Percentiles rank a stretch among this genome's conserved stretches.
phyloP scores from a whole-genome alignment of 2,797 vertebrate genomes.

The Phalanger gymnotis region DNA sequence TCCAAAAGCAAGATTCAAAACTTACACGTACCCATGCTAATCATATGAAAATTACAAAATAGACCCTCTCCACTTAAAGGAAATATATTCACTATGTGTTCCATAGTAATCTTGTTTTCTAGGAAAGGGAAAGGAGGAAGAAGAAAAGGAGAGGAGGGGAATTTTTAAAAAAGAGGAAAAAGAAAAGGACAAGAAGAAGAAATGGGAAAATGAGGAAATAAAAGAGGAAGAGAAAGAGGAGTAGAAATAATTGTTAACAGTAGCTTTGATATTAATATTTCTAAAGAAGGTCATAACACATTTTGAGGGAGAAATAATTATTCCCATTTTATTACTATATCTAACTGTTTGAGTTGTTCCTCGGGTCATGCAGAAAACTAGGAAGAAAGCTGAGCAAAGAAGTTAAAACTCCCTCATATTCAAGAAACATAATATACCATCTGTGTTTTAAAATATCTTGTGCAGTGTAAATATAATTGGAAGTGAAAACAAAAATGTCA shows the following conservation, averaged over 20 bases:
- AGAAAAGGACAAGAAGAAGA: not conserved
- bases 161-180: not conserved
- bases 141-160: not conserved
- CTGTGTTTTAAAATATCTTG: not conserved
- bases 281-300: not conserved
- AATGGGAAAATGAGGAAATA: not conserved
- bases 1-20: constrained; percentile 26
- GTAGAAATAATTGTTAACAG: not conserved
- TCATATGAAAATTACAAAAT: constrained; percentile 36
- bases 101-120: constrained; percentile 27
- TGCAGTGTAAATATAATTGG: not conserved
- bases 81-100: not conserved
- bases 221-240: not conserved
- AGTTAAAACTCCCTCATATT: not conserved
- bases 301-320: not conserved
- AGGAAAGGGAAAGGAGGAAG: not conserved
- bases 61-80: not conserved
- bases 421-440: not conserved
- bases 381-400: not conserved
- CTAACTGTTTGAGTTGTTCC: not conserved
- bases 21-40: not conserved
- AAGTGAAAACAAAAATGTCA: constrained; percentile 18
- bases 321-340: not conserved
- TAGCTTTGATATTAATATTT: not conserved
- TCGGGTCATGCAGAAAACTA: not conserved